Evolutionary conservation across 1,140 invertebrate genomes (phyloP).

Genomic region (Lethrus apterus): DNA sequence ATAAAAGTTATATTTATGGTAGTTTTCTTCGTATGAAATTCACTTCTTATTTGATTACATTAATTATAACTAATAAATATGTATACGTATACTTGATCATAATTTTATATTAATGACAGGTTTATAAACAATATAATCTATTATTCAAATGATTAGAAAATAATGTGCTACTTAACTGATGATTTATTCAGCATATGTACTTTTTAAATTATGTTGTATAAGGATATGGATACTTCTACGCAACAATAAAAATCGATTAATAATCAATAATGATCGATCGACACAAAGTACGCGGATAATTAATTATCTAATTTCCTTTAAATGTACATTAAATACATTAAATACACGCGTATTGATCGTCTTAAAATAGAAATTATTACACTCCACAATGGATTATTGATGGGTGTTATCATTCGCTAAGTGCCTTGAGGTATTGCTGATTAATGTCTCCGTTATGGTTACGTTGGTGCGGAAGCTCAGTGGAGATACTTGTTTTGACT

Average conservation of each 20-base stretch:
- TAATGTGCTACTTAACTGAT: too few relatives aligned
- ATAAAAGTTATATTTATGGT: too few relatives aligned
- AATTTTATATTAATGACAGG: too few relatives aligned
- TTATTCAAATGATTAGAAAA: too few relatives aligned
- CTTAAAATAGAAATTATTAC: slow-evolving; percentile 12
- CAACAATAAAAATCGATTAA: slow-evolving; percentile 5
- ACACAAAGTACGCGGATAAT: not conserved
- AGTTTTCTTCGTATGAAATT: too few relatives aligned
- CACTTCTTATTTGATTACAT: too few relatives aligned
- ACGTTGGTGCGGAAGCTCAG: slow-evolving; percentile 5
- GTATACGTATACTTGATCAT: too few relatives aligned
- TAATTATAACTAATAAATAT: too few relatives aligned
- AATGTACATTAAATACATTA: slow-evolving; percentile 13
- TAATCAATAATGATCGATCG: slow-evolving; percentile 9
- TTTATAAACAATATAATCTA: too few relatives aligned
- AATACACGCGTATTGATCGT: not conserved
- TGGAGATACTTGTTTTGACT: slow-evolving; percentile 28
- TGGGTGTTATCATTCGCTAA: slow-evolving; percentile 10
- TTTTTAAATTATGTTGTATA: too few relatives aligned
- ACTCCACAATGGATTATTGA: slow-evolving; percentile 11
- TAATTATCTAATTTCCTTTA: slow-evolving; percentile 11
- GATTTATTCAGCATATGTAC: too few relatives aligned
- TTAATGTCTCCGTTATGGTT: not conserved
- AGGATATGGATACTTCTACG: too few relatives aligned
- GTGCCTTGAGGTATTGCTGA: slow-evolving; percentile 1